phyloP scores from a whole-genome alignment of 2,113 vertebrate species.

The Nothoprocta perdicaria region DNA sequence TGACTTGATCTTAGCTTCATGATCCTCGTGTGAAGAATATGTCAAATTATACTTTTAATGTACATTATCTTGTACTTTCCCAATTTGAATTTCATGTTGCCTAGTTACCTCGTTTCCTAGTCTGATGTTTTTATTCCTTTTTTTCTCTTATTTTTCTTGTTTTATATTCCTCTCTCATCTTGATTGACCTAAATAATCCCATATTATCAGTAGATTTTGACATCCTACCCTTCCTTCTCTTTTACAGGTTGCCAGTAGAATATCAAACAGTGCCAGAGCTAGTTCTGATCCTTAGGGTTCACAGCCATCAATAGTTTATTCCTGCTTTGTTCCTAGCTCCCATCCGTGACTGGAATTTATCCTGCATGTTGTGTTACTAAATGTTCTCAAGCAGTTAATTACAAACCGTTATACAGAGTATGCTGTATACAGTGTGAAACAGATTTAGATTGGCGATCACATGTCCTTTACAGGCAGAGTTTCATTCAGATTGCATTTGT shows the following conservation, averaged over 20 bases:
- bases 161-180: neutral
- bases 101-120: constrained; percentile 33
- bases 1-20: neutral
- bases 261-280: neutral
- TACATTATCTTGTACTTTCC: constrained; percentile 24
- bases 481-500: accelerated
- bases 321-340: neutral
- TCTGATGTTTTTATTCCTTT: neutral
- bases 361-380: accelerated
- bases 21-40: neutral
- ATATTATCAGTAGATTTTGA: neutral
- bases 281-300: neutral
- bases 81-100: constrained; percentile 16
- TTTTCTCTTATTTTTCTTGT: neutral
- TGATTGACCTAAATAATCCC: constrained; percentile 15
- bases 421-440: accelerated
- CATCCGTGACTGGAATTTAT: accelerated
- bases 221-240: neutral
- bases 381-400: neutral
- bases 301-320: neutral
- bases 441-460: neutral
- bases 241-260: neutral
- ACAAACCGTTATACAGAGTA: neutral
- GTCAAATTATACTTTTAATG: neutral
- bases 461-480: accelerated